Conservation (phyloP, 2,888 invertebrate genomes). For the Steromphala cineraria region DNA sequence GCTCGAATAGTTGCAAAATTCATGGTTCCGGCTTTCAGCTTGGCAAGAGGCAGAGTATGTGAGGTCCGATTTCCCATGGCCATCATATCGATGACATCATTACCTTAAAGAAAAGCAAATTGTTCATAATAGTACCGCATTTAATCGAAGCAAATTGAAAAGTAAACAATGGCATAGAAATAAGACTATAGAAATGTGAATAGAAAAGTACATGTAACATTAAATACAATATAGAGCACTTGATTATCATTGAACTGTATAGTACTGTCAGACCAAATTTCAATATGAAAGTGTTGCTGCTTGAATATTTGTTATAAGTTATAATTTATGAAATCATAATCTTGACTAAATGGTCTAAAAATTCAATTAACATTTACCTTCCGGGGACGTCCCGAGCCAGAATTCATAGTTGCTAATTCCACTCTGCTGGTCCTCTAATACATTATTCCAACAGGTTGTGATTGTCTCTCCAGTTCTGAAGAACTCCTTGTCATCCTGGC, state of each 20-base stretch:
- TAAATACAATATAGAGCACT: no score
- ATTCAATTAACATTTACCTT: constrained; percentile 29
- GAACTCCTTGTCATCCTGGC: background rate
- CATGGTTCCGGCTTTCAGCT: constrained; percentile 34
- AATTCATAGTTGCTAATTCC: background rate
- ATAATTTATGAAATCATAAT: no score
- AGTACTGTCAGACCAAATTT: no score
- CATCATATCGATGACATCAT: constrained; percentile 30
- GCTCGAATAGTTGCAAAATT: constrained; percentile 44
- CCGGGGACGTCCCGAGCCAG: constrained; percentile 32
- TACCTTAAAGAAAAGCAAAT: constrained; percentile 24
- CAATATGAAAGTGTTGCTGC: no score
- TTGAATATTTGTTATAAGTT: no score
- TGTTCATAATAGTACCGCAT: no score
- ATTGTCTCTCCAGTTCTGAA: background rate
- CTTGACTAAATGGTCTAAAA: background rate
- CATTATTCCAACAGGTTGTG: background rate
- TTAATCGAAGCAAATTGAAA: no score
- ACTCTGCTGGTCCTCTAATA: constrained; percentile 11
- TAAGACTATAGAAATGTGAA: no score
- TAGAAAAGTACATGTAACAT: no score
- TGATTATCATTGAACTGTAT: no score
- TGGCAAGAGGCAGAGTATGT: constrained; percentile 25
- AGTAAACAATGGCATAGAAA: background rate
- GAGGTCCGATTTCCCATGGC: constrained; percentile 31